Base-by-base conservation (phyloP, 2,888 invertebrate species). In the Acrobasis repandana region DNA sequence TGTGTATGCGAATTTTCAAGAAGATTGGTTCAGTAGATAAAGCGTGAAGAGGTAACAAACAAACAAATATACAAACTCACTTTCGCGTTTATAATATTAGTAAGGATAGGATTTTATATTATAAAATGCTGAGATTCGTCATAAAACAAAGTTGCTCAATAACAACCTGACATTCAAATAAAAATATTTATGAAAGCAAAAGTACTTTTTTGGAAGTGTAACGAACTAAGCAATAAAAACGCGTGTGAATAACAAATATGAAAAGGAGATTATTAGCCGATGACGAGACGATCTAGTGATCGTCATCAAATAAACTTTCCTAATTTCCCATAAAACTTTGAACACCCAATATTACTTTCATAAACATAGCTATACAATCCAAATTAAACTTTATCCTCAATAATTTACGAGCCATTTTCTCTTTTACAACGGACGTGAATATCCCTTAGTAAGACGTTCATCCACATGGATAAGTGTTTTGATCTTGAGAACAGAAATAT, bases 341-440 rank as follows among this genome's bases (percentile, higher is more conserved):
- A 49, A 58, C 38, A 58, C 49, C 58, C 49, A 58, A 58, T 58
- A 58, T 58, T 58, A 58, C 49, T 58, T 58, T 58, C 58, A 58
- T 58, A 49, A 58, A 58, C 49, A 58, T 33, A 43, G n/a, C 57
- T 16, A 16, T 36, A 28, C 58, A 49, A 33, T 34, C 48, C 6
- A 58, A 49, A 49, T 46, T 33, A 18, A 58, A 48, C 58, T 49
- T 58, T 58, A 58, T 58, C 15, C 16, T 6, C 8, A 33, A 6
- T 36, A 9, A 15, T 15, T 34, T 28, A 58, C 48, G 36, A 47
- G 14, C 28, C 9, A 58, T 34, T 58, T 47, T 58, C n/a, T 8
- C n/a, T 38, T 51, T 51, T 43, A 43, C 38, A 51, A 28, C 2
- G 20, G 56, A 15, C 48, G 28, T 20, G 36, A 43, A 56, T 43